Evolutionary conservation across 2,113 vertebrate species (phyloP), one percentile per base, ranked within the genome.

Genomic region (Oreochromis spilurus): DNA sequence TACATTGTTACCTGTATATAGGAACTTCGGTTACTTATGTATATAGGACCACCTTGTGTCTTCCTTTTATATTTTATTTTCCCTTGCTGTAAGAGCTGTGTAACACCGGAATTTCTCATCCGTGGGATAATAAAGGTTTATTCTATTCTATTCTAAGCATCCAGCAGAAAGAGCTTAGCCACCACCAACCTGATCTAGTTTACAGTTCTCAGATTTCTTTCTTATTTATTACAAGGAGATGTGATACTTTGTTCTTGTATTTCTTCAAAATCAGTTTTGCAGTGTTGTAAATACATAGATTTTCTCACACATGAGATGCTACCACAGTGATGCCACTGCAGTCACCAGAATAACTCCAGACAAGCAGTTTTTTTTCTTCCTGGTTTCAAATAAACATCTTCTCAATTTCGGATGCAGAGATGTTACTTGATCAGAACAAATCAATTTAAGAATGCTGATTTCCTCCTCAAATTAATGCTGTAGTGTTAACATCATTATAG

Each of bases 381-480:
- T 81, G 77, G 65, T 88, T 88, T 91, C 65, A 83, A 45, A 83
- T 87, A 43, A 86, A 65, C 36, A n/a, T 14, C 60, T 84, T 81
- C 67, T 85, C 84, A 79, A 34, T 50, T 79, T 88, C 21, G 29
- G 86, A 93, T 86, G 81, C 21, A 31, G 58, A 75, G 38, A 80
- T 92, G 84, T 85, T 88, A 90, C 85, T 36, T 80, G 83, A 92
- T 90, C 79, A 10, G 81, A 60, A 9, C 9, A 43, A 57, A 80
- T 87, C 58, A 8, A 87, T 83, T 83, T 53, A 16, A 89, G 77
- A 84, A 80, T 16, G 14, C 24, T 2, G 13, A 77, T 53, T 10
- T 86, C n/a, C 45, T 83, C 40, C 40, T 31, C 16, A 75, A 26
- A 26, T 48, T 29, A 75, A 75, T 19, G 14, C 40, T 75, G 13